These are phyloP conservation scores for Rallus limicola DNA, from an alignment of 2,113 vertebrate genomes.

Conservation along the genomic window DNA sequence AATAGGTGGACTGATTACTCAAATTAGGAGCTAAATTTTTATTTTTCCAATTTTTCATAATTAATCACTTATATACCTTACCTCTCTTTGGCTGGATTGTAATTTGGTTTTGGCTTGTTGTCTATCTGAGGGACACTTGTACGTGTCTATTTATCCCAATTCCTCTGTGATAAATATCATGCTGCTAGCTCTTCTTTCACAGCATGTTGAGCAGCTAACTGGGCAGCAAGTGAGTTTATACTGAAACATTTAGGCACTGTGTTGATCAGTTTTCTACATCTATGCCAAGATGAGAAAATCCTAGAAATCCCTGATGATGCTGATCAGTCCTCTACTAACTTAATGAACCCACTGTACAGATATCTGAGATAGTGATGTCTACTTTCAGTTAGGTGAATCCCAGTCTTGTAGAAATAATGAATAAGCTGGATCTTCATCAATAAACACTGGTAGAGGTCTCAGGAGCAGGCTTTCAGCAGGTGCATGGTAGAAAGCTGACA, in stretches of 20 bases:
- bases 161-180: background rate
- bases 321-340: background rate
- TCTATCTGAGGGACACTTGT: background rate
- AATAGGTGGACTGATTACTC: background rate
- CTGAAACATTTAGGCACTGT: background rate
- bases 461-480: background rate
- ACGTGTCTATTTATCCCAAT: background rate
- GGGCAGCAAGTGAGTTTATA: background rate
- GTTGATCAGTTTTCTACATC: background rate
- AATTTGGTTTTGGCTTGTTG: background rate
- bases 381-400: background rate
- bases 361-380: background rate
- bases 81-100: background rate
- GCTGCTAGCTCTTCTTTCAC: background rate
- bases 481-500: accelerated
- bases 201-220: background rate
- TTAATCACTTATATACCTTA: background rate
- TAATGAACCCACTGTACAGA: background rate
- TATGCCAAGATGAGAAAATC: background rate
- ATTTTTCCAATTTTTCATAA: background rate
- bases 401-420: background rate
- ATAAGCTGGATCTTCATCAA: background rate
- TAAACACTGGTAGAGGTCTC: background rate
- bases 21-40: background rate
- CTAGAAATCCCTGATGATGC: background rate